These are phyloP conservation scores for Trissoscelio sp. DNA, from an alignment of 2,888 invertebrate genomes.

Conservation along the genomic window DNA sequence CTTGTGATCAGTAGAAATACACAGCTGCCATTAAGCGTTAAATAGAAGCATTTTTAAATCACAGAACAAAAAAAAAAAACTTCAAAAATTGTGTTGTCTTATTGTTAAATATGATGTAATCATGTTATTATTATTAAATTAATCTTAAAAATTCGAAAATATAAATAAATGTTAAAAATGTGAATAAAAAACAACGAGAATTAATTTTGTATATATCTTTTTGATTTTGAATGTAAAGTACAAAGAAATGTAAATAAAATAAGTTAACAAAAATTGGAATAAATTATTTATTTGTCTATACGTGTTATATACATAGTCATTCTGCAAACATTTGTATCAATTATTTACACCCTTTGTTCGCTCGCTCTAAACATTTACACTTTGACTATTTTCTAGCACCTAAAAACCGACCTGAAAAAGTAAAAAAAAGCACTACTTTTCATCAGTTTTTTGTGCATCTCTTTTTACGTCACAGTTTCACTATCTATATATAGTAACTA, in stretches of 20 bases:
- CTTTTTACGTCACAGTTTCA: neutral
- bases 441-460: constrained; percentile 10
- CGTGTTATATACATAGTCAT: constrained; percentile 18
- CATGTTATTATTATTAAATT: no score
- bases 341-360: constrained; percentile 21
- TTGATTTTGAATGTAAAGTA: neutral
- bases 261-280: neutral
- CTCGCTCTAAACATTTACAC: constrained; percentile 10
- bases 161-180: no score
- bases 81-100: no score
- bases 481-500: neutral
- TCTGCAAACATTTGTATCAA: neutral
- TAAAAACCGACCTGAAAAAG: neutral
- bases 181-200: no score
- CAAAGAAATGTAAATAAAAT: neutral
- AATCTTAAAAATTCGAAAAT: no score
- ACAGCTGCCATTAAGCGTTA: constrained; percentile 14
- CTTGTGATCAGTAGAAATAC: constrained; percentile 36
- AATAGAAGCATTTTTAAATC: constrained; percentile 2
- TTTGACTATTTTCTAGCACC: constrained; percentile 1
- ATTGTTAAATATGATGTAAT: no score
- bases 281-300: constrained; percentile 26
- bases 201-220: constrained; percentile 6
- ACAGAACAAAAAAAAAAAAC: neutral
- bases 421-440: neutral